Evolutionary conservation across 2,888 invertebrate species (phyloP).

Genomic region (Brenthis daphne): DNA sequence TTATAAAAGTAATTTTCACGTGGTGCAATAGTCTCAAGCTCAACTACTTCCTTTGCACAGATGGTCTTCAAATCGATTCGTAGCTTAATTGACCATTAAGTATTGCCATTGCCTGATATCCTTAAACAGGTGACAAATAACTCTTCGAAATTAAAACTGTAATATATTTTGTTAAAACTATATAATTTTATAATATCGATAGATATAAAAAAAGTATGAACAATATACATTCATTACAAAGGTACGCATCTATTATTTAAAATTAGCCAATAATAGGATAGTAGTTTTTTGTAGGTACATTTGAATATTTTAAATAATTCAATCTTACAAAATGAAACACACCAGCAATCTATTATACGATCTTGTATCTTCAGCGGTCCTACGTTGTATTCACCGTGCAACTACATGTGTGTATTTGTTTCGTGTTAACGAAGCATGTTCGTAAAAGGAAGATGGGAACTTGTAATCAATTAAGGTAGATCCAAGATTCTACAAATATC

Average conservation of each 20-base stretch:
- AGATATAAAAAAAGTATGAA: no score
- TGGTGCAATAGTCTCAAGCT: no score
- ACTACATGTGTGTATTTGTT: slow-evolving; percentile 8
- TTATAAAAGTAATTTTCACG: no score
- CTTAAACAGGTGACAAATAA: no score
- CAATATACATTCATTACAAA: not conserved
- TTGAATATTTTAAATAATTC: slow-evolving; percentile 14
- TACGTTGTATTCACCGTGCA: not conserved
- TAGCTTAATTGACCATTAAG: no score
- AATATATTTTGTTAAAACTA: no score
- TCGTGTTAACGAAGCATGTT: slow-evolving; percentile 10
- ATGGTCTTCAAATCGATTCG: no score
- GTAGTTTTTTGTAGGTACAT: not conserved
- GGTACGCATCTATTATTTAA: not conserved
- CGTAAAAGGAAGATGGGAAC: slow-evolving; percentile 4
- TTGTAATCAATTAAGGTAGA: slow-evolving; percentile 1
- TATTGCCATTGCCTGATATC: no score
- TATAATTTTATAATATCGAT: no score
- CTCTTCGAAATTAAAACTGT: no score
- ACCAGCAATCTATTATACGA: slow-evolving; percentile 4
- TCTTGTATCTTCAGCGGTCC: slow-evolving; percentile 6
- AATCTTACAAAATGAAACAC: slow-evolving; percentile 10
- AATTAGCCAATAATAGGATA: not conserved
- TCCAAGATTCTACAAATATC: not conserved
- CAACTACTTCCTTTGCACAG: no score